Percentiles rank a stretch among this genome's conserved stretches.
phyloP scores from a whole-genome alignment of 1,140 invertebrate genomes.

The Achatina immaculata region DNA sequence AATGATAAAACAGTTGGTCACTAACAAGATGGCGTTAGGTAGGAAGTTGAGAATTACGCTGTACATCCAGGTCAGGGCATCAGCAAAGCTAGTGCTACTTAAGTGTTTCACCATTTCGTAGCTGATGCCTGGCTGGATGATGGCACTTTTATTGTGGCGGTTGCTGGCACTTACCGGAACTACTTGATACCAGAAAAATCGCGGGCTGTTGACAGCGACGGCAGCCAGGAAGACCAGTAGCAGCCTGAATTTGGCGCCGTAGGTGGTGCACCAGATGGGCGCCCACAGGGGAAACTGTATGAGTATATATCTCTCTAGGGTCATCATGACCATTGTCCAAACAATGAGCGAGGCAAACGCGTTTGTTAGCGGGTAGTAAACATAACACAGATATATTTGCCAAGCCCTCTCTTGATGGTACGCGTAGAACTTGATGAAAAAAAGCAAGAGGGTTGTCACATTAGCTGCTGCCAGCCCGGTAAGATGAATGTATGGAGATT shows the following conservation, averaged over 20 bases:
- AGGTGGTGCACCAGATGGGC: background rate
- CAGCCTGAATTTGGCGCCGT: slow-evolving; percentile 13
- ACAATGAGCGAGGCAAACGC: background rate
- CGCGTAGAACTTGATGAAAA: background rate
- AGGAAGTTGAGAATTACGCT: slow-evolving; percentile 2
- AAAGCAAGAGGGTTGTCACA: slow-evolving; percentile 5
- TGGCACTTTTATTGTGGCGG: background rate
- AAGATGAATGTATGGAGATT: slow-evolving; percentile 27
- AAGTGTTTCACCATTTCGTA: background rate
- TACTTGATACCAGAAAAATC: slow-evolving; percentile 31
- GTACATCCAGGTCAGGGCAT: slow-evolving; percentile 14
- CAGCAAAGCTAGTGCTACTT: background rate
- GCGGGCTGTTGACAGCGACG: slow-evolving; percentile 4
- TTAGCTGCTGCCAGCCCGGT: slow-evolving; percentile 1
- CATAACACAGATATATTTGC: background rate
- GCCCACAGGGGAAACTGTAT: slow-evolving; percentile 24
- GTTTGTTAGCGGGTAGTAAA: slow-evolving; percentile 25
- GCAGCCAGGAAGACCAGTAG: background rate
- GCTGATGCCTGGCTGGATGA: background rate
- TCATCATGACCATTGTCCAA: slow-evolving; percentile 13
- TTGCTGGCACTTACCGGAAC: background rate
- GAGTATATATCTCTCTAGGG: slow-evolving; percentile 29
- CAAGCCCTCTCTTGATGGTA: background rate
- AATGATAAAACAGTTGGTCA: slow-evolving; percentile 7
- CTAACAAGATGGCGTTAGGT: background rate